Base-by-base conservation (phyloP, 2,797 vertebrate species). In the Cygnus olor region DNA sequence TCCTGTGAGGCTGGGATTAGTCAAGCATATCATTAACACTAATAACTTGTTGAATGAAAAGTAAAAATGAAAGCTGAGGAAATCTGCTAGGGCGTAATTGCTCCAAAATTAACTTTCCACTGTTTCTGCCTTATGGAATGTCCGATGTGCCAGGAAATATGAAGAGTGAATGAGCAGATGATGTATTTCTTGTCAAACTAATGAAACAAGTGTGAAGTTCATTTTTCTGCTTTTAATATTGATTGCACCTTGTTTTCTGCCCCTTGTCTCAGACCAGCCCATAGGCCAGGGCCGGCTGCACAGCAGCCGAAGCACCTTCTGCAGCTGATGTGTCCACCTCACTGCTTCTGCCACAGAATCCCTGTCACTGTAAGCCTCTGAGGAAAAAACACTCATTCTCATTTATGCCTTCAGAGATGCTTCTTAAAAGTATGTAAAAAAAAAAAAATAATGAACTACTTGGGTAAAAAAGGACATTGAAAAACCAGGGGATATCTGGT, bases 61-160 rank as follows among this genome's bases (percentile, higher is more conserved):
- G 68, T 77, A 69, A 91, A 95, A 95, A 77, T 72, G 85, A 94
- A 91, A 86, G 60, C 60, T 84, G 53, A 91, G 60, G 56, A 80
- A 94, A 78, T 85, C 85, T 78, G 44, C 47, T 54, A 80, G 60
- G 28, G n/a, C 84, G 14, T 71, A 54, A 80, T 93, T 82, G 68
- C 85, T 93, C 71, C 83, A 95, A 77, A 94, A 91, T 93, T 93
- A 93, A 80, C 68, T 96, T 96, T 88, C 74, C 74, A 86, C 22
- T 70, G 56, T 89, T 95, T 82, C 71, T 73, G 8, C 53, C 12
- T 70, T 42, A 44, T 45, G 80, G 64, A 88, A 93, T 89, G n/a
- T 74, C 15, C 10, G 90, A 65, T 89, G 91, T 87, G 36, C 49
- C 92, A 69, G 82, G n/a, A 70, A 86, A 82, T 36, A 14, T 56